A percentile compares a stretch with the other conserved stretches of the same genome.
These are phyloP conservation scores for Phainopepla nitens DNA, from an alignment of 2,113 vertebrate species.

Conservation along the genomic window DNA sequence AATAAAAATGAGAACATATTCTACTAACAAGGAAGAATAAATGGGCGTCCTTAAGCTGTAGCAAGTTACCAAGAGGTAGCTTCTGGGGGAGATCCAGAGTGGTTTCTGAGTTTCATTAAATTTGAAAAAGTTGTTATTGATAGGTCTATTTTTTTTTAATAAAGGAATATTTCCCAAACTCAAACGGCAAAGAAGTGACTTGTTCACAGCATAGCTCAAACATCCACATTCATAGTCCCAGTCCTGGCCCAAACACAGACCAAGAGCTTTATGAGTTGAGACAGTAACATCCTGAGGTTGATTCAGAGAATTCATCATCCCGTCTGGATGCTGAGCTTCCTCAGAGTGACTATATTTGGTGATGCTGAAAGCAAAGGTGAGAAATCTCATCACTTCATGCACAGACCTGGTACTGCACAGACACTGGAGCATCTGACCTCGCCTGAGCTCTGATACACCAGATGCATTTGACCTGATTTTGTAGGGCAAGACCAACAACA, in stretches of 20 bases:
- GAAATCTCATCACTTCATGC: not conserved
- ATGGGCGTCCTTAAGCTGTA: not conserved
- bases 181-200: not conserved
- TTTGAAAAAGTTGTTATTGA: not conserved
- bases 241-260: not conserved
- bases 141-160: not conserved
- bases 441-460: not conserved
- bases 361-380: constrained; percentile 18
- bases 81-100: not conserved
- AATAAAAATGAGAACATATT: not conserved
- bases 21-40: not conserved
- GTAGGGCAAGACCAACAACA: not conserved
- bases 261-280: not conserved
- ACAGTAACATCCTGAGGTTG: constrained; percentile 34
- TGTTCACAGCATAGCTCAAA: not conserved
- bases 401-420: not conserved
- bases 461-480: not conserved
- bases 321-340: not conserved
- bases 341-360: constrained; percentile 29
- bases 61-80: not conserved
- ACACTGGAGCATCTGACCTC: accelerated
- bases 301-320: constrained; percentile 52
- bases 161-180: not conserved
- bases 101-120: not conserved
- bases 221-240: not conserved